Conservation (phyloP, 2,888 invertebrate species). For the Heteropelma amictum region DNA sequence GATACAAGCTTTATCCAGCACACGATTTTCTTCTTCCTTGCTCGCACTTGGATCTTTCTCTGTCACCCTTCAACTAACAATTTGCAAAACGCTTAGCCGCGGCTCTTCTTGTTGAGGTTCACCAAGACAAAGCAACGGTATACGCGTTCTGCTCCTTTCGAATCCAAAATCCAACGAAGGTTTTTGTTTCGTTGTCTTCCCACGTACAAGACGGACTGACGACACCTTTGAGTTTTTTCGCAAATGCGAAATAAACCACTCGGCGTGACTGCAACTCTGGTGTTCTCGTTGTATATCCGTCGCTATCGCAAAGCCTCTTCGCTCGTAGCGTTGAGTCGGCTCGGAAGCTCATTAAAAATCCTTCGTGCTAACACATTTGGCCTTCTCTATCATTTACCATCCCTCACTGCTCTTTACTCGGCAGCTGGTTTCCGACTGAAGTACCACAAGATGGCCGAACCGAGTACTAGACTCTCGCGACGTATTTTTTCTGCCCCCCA, state of each 20-base stretch:
- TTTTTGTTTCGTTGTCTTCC: constrained; percentile 30
- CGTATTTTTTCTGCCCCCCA: constrained; percentile 28
- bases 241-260: constrained; percentile 26
- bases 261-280: constrained; percentile 7
- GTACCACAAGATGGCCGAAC: constrained; percentile 60
- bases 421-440: constrained; percentile 77
- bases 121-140: constrained; percentile 39
- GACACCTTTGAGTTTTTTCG: constrained; percentile 22
- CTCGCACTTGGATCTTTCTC: constrained; percentile 22
- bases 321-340: constrained; percentile 73
- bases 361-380: constrained; percentile 75
- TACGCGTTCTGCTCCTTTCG: constrained; percentile 23
- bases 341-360: constrained; percentile 76
- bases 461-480: constrained; percentile 57
- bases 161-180: constrained; percentile 40
- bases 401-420: constrained; percentile 77
- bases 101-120: constrained; percentile 11
- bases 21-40: neutral
- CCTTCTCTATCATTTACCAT: constrained; percentile 72
- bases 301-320: constrained; percentile 72
- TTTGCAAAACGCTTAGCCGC: constrained; percentile 31
- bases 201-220: constrained; percentile 38
- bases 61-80: constrained; percentile 28
- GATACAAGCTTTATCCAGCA: constrained; percentile 25
- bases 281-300: constrained; percentile 52